These are phyloP conservation scores for Drosophila recens DNA, from an alignment of 2,888 invertebrate species.

Conservation along the genomic window DNA sequence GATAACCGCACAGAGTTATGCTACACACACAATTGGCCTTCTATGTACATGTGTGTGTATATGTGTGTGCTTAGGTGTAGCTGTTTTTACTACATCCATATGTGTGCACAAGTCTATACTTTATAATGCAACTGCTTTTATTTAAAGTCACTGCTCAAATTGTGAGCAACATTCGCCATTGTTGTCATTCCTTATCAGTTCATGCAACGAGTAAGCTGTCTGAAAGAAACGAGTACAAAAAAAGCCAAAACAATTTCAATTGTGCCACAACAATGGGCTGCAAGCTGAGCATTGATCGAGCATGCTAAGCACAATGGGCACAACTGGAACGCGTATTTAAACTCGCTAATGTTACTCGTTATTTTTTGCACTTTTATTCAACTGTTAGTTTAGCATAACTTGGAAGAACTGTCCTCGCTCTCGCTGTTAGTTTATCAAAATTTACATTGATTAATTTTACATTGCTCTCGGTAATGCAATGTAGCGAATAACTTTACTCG, in stretches of 20 bases:
- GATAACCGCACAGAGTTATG: slow-evolving; percentile 55
- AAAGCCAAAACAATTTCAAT: slow-evolving; percentile 20
- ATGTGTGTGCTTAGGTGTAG: not conserved
- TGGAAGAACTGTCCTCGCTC: not conserved
- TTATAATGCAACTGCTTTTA: slow-evolving; percentile 42
- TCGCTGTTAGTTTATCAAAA: too few relatives aligned
- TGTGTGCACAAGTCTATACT: slow-evolving; percentile 13
- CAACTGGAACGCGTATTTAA: not conserved
- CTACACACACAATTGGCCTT: slow-evolving; percentile 66
- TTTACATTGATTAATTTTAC: too few relatives aligned
- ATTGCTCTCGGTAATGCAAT: too few relatives aligned
- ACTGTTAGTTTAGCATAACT: not conserved
- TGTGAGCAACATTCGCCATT: slow-evolving; percentile 24
- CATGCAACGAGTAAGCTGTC: slow-evolving; percentile 6
- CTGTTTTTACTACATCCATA: not conserved
- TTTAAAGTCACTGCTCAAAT: slow-evolving; percentile 33
- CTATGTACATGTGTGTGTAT: not conserved
- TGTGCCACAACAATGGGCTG: slow-evolving; percentile 20
- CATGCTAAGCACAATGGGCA: not conserved
- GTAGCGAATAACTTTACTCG: too few relatives aligned
- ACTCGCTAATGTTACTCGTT: not conserved
- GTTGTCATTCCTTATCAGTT: slow-evolving; percentile 36
- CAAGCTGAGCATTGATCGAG: slow-evolving; percentile 8
- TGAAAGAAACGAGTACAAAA: slow-evolving; percentile 2
- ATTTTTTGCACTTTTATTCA: not conserved